Percentiles rank a stretch among this genome's conserved stretches.
These are phyloP conservation scores for Zaprionus lineosus DNA, from an alignment of 2,888 invertebrate genomes.

Conservation along the genomic window DNA sequence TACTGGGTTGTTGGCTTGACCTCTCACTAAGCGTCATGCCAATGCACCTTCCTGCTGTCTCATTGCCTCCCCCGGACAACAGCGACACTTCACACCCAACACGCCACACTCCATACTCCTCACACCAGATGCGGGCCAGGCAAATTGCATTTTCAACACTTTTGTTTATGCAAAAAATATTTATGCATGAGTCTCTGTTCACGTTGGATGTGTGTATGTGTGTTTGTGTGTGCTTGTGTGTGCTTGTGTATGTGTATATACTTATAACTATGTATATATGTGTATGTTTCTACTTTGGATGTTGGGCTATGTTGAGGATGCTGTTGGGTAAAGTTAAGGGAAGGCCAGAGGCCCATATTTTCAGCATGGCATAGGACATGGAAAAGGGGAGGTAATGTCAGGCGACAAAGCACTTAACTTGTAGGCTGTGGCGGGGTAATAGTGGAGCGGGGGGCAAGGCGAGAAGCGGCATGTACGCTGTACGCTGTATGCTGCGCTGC, in stretches of 20 bases:
- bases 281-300: too few relatives aligned
- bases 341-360: constrained; percentile 48
- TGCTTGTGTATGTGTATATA: constrained; percentile 21
- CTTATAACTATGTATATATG: too few relatives aligned
- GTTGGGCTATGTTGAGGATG: too few relatives aligned
- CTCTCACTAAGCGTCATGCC: constrained; percentile 53
- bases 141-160: constrained; percentile 77
- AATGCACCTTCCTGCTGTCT: neutral
- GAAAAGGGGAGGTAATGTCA: too few relatives aligned
- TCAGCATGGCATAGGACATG: too few relatives aligned
- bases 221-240: constrained; percentile 30
- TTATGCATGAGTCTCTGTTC: constrained; percentile 61
- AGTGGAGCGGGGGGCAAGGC: neutral
- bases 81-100: neutral
- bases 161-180: constrained; percentile 77
- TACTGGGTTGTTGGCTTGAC: constrained; percentile 56
- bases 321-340: too few relatives aligned
- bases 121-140: constrained; percentile 12
- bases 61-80: neutral
- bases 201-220: constrained; percentile 23
- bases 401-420: constrained; percentile 44
- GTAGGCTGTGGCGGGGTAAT: constrained; percentile 6
- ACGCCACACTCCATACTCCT: neutral
- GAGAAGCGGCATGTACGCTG: constrained; percentile 7
- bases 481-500: constrained; percentile 58